Evolutionary conservation across 2,113 vertebrate species (phyloP), one percentile per base, ranked within the genome.

Genomic region (Chaenocephalus aceratus): DNA sequence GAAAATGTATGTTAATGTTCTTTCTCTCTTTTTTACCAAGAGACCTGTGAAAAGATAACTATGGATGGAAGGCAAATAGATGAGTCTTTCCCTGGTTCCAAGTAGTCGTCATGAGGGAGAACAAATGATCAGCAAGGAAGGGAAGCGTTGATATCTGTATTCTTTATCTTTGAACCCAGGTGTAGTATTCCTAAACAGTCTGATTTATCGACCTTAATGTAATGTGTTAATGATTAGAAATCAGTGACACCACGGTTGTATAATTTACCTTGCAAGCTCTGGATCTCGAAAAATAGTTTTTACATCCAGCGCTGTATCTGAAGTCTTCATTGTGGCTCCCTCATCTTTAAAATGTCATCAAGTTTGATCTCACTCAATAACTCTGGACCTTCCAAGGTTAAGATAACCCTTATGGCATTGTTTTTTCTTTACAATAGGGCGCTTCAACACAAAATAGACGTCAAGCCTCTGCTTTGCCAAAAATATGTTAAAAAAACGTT

Each of bases 401-500:
- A 63, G 44, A 69, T 81, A n/a, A n/a, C n/a, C 69, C 80, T 82
- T 77, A 70, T 56, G 61, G 15, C 11, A 6, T 83, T 74, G 68
- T 90, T 88, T 93, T 93, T 90, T 85, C 79, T 84, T 89, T 92
- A 75, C 18, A 66, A 89, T 87, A 41, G 51, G 30, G 65, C 45
- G 41, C 44, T 75, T 73, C 57, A 77, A 80, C 66, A 72, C 51
- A 64, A 88, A 92, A 88, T 67, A 78, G 67, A 79, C 81, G 72
- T 77, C 26, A 76, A 81, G 77, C 36, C 56, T 46, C 68, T 67
- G 72, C 69, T 34, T 77, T 64, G 85, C 77, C 86, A 91, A 88
- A 93, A 93, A 87, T 82, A 87, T 72, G 78, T 80, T 88, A 79
- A 89, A 92, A 93, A 93, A 94, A 86, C 89, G 92, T 74, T 82